These are phyloP conservation scores for Colletes gigas DNA, from an alignment of 1,140 invertebrate genomes.

Conservation along the genomic window DNA sequence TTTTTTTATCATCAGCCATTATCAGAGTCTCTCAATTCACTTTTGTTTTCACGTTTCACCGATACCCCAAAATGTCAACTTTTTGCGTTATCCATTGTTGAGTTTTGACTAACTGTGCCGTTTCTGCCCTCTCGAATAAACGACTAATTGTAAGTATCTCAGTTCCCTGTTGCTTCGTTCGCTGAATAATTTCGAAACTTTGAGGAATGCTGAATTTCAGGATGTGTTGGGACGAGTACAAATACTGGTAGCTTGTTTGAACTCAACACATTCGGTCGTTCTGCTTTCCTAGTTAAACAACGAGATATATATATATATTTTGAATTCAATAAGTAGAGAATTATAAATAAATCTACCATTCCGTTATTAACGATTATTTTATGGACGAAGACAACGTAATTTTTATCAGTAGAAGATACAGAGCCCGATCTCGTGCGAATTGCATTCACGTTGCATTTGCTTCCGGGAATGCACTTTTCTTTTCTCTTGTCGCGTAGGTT, in stretches of 20 bases:
- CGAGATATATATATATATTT: not conserved
- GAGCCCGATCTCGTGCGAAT: not conserved
- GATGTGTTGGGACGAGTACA: not conserved
- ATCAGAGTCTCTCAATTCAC: not conserved
- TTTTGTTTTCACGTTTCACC: not conserved
- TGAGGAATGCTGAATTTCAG: not conserved
- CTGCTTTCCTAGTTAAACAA: not conserved
- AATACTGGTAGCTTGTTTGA: not conserved
- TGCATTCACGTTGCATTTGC: not conserved
- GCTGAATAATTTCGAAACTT: slow-evolving; percentile 11
- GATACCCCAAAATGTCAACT: not conserved
- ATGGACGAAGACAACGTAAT: not conserved
- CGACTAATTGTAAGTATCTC: not conserved
- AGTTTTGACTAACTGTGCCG: not conserved
- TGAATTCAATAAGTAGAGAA: not conserved
- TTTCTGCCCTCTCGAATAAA: not conserved
- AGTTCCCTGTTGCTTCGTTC: not conserved
- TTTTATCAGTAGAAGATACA: not conserved
- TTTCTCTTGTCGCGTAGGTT: not conserved
- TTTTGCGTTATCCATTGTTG: slow-evolving; percentile 9
- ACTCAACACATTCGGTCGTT: not conserved
- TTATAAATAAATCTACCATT: no score
- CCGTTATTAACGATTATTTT: no score
- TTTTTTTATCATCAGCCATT: not conserved
- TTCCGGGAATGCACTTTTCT: not conserved